Conservation (phyloP, 2,888 invertebrate species). For the Trissolcus japonicus region DNA sequence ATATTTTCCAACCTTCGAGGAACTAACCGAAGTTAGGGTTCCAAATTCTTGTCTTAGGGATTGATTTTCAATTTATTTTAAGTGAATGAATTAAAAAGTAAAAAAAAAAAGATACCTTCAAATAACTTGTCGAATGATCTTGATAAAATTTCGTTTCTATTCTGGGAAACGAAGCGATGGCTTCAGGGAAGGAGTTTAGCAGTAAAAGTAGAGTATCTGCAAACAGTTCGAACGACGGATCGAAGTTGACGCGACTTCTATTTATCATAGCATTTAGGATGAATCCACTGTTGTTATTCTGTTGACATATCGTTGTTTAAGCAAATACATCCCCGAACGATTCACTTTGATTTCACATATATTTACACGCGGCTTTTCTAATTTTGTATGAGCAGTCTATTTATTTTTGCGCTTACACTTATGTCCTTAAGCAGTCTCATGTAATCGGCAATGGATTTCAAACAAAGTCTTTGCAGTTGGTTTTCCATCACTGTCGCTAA, state of each 20-base stretch:
- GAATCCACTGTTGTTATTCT: conserved; percentile 85
- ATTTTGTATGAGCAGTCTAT: not conserved
- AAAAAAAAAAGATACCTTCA: conserved; percentile 24
- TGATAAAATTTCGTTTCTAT: conserved; percentile 87
- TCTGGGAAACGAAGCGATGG: conserved; percentile 84
- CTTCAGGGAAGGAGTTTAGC: conserved; percentile 85
- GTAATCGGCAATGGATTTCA: conserved; percentile 87
- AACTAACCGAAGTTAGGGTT: no score
- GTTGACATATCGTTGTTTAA: conserved; percentile 54
- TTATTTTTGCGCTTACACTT: conserved; percentile 78
- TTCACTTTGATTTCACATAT: no score
- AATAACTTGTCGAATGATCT: conserved; percentile 77
- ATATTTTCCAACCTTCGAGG: no score
- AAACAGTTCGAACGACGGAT: conserved; percentile 86
- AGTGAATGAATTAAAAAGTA: no score
- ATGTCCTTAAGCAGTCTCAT: conserved; percentile 86
- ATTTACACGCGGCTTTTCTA: no score
- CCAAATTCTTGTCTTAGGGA: no score
- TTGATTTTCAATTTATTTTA: no score
- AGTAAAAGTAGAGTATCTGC: conserved; percentile 83
- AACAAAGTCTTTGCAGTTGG: conserved; percentile 88
- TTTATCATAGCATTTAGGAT: conserved; percentile 80
- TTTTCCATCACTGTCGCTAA: conserved; percentile 92
- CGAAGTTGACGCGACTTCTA: conserved; percentile 82
- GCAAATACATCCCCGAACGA: not conserved